Evolutionary conservation across 2,888 invertebrate species (phyloP).

Genomic region (Bugula neritina): DNA sequence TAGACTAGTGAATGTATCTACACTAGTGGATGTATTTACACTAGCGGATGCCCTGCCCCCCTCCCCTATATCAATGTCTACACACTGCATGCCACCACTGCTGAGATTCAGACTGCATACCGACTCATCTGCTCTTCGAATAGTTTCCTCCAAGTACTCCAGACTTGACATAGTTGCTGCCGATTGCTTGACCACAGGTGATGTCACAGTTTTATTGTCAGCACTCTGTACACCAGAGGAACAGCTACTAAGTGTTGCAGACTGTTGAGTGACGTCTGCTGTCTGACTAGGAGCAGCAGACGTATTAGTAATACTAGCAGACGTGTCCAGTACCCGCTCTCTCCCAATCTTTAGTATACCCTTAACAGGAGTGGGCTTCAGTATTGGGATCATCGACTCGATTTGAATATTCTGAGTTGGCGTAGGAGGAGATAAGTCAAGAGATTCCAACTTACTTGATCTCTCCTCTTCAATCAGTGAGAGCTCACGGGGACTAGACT

Average conservation of each 20-base stretch:
- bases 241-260: neutral
- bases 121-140: constrained; percentile 7
- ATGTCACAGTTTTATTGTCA: neutral
- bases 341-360: neutral
- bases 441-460: constrained; percentile 11
- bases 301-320: neutral
- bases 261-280: neutral
- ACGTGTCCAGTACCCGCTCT: neutral
- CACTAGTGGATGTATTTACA: too few relatives aligned
- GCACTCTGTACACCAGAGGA: neutral
- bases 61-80: constrained; percentile 23
- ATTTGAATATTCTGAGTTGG: neutral
- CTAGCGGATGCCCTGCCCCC: too few relatives aligned
- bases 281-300: neutral
- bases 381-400: neutral
- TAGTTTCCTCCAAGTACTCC: constrained; percentile 10
- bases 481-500: neutral
- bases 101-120: neutral
- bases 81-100: neutral
- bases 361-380: neutral
- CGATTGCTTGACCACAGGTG: neutral
- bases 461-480: neutral
- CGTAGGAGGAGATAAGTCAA: neutral
- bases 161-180: neutral
- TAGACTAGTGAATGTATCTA: neutral